Percentiles rank a stretch among this genome's conserved stretches.
Evolutionary conservation across 2,113 vertebrate species (phyloP).

Genomic region (Gnathonemus echidnorhynchus): DNA sequence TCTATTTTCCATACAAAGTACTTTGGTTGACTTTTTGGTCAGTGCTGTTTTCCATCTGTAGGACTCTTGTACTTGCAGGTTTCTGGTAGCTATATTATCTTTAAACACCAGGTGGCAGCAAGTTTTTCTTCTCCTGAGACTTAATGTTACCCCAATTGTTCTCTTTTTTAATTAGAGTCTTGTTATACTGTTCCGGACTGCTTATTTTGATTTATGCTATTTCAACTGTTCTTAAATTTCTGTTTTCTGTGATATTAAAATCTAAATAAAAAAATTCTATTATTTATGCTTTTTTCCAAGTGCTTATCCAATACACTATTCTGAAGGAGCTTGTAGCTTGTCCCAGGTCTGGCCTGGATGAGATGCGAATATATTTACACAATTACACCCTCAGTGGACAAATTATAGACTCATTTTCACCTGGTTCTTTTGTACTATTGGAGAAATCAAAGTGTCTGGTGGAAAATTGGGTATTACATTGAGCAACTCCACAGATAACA

Average conservation of each 20-base stretch:
- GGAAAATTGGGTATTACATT: background rate
- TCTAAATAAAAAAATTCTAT: background rate
- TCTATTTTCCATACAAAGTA: background rate
- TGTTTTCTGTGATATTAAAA: background rate
- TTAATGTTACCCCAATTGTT: background rate
- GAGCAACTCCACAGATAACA: background rate
- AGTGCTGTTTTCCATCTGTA: background rate
- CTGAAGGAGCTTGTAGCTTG: background rate
- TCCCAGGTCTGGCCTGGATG: background rate
- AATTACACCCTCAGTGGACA: background rate
- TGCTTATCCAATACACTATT: background rate
- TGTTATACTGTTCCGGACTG: background rate
- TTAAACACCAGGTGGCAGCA: background rate
- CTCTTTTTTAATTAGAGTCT: background rate
- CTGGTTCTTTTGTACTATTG: background rate
- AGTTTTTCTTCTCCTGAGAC: background rate
- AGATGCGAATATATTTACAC: background rate
- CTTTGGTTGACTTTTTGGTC: background rate
- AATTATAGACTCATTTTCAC: background rate
- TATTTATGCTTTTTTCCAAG: background rate
- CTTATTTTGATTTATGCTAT: background rate
- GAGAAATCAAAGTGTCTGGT: background rate
- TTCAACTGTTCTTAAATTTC: background rate
- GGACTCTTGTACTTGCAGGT: background rate
- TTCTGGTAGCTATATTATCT: background rate